Evolutionary conservation across 2,888 invertebrate genomes (phyloP).

Genomic region (Caenorhabditis sp.): DNA sequence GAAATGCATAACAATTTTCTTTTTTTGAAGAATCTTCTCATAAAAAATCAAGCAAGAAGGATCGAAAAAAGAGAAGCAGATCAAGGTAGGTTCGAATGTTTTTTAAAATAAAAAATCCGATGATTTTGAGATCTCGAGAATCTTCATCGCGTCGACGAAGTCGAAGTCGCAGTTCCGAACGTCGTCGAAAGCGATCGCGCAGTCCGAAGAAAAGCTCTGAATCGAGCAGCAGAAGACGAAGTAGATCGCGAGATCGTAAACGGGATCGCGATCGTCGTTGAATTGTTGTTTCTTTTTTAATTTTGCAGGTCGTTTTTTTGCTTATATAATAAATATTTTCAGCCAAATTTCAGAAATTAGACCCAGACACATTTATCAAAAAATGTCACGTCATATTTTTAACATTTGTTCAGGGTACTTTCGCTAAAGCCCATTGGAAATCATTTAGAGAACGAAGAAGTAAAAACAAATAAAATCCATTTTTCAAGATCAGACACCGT

Average conservation of each 20-base stretch:
- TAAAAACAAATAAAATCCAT: too few species aligned
- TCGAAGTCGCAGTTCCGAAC: background rate
- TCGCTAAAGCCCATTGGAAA: too few species aligned
- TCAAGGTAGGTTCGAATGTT: background rate
- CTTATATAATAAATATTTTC: too few species aligned
- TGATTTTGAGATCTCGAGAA: background rate
- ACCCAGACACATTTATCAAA: too few species aligned
- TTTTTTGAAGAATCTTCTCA: background rate
- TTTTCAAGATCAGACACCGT: too few species aligned
- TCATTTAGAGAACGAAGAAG: too few species aligned
- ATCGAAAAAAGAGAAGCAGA: background rate
- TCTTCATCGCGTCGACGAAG: background rate
- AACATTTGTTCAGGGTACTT: too few species aligned
- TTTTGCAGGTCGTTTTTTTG: background rate
- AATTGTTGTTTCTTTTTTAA: background rate
- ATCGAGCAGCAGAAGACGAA: constrained; percentile 9
- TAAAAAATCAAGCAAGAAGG: background rate
- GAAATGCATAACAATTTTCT: background rate
- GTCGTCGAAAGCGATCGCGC: background rate
- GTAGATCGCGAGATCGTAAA: background rate
- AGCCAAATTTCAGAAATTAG: too few species aligned
- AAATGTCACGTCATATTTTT: too few species aligned
- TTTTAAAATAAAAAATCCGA: too few species aligned
- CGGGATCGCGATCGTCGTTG: constrained; percentile 4
- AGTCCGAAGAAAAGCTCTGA: background rate